phyloP scores from a whole-genome alignment of 1,140 invertebrate genomes.

The Drosophila jambulina region DNA sequence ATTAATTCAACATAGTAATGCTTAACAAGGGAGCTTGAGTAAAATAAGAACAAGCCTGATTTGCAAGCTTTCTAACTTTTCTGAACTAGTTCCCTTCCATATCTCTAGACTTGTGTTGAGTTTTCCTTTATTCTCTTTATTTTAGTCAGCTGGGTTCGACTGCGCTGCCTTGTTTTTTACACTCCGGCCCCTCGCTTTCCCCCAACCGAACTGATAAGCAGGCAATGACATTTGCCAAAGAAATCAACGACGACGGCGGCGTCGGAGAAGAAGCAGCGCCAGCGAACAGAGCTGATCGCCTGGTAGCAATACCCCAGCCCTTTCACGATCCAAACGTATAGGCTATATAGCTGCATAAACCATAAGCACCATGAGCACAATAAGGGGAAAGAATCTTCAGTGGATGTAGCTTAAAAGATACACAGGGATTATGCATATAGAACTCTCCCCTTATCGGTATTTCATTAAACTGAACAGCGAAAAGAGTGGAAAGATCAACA shows the following conservation, averaged over 20 bases:
- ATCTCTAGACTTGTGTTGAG: neutral
- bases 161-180: neutral
- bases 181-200: too few relatives aligned
- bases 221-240: conserved; percentile 45
- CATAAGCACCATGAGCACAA: too few relatives aligned
- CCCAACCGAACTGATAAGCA: conserved; percentile 21
- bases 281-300: conserved; percentile 24
- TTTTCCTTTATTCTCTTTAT: neutral
- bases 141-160: conserved; percentile 1
- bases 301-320: conserved; percentile 26
- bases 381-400: neutral
- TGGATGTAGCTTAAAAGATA: neutral
- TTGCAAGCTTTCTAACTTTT: neutral
- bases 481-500: conserved; percentile 1
- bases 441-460: neutral
- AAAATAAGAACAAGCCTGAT: neutral
- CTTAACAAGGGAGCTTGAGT: too few relatives aligned
- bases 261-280: neutral
- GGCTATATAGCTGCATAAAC: conserved; percentile 3
- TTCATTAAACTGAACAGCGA: neutral
- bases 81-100: neutral
- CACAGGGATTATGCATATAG: neutral
- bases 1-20: neutral
- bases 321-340: conserved; percentile 17
- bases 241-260: conserved; percentile 3